A percentile compares a stretch with the other conserved stretches of the same genome.
These are phyloP conservation scores for Erebia epiphron DNA, from an alignment of 2,888 invertebrate genomes.

Conservation along the genomic window DNA sequence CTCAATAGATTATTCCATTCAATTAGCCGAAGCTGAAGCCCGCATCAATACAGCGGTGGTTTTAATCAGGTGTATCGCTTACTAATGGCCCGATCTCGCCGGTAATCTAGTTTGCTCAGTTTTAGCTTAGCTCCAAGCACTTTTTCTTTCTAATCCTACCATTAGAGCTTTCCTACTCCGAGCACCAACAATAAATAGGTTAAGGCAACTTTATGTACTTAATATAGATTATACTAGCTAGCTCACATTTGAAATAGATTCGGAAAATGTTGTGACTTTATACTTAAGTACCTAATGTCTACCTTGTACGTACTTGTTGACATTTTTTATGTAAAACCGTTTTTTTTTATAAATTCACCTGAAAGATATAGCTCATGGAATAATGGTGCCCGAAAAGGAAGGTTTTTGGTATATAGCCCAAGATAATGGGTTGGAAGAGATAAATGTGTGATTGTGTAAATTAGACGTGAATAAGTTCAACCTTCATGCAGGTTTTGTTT, in stretches of 20 bases:
- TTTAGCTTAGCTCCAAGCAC: constrained; percentile 60
- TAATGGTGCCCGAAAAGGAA: not conserved
- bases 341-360: not conserved
- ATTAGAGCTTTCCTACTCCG: constrained; percentile 57
- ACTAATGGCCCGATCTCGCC: constrained; percentile 71
- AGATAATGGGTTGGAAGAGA: constrained; percentile 1
- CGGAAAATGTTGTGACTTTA: not conserved
- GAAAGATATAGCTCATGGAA: not conserved
- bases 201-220: not conserved
- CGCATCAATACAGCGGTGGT: constrained; percentile 42
- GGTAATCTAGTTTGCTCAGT: constrained; percentile 68
- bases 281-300: too few species aligned
- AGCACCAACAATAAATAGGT: constrained; percentile 8
- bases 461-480: not conserved
- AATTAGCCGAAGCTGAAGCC: constrained; percentile 39
- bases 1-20: constrained; percentile 35
- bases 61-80: constrained; percentile 73
- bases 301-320: too few species aligned
- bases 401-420: not conserved
- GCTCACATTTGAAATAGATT: not conserved
- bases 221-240: not conserved
- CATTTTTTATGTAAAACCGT: too few species aligned
- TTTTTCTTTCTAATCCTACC: constrained; percentile 76
- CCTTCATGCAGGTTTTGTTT: not conserved
- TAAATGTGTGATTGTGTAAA: not conserved